Evolutionary conservation across 2,888 invertebrate species (phyloP), one percentile per base, ranked within the genome.

Genomic region (Fragum whitleyi): DNA sequence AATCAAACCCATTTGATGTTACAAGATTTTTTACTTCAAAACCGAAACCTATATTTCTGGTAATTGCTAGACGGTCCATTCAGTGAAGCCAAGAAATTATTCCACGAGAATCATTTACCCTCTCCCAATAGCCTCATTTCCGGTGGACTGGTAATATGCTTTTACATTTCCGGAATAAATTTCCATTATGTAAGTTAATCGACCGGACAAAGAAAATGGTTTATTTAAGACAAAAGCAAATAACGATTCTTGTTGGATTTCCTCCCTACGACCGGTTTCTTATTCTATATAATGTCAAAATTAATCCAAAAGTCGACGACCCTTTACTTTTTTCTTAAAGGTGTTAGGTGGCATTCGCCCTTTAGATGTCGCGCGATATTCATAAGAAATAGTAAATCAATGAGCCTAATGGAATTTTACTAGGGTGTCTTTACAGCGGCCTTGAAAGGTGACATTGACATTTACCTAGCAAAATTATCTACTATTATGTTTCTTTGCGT

Each of bases 101-200:
- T 57, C 28, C 21, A 14, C 14, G 57, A 57, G 23, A 26, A 23
- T 2, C 5, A 57, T 57, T 57, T 57, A 57, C 26, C 21, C 57
- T 57, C 16, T 28, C 28, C 62, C 62, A 62, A 62, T 62, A 28
- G 62, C 36, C 9, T 32, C 21, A 62, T 28, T 36, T 62, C 62
- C 62, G 62, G 62, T 62, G 5, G 32, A 36, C 36, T 36, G 62
- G 36, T 62, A 32, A 29, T 36, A 28, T 36, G 62, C 21, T 62
- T 29, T 16, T n/a, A n/a, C 29, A 36, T 62, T 62, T 62, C 62
- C 62, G 62, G 32, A 36, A 62, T 62, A 36, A 36, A 9, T 62
- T 62, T n/a, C 32, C 32, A 62, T 62, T 62, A 62, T 21, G 36
- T 21, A n/a, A 32, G 62, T 62, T 32, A 62, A 62, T 62, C n/a